A percentile compares a stretch with the other conserved stretches of the same genome.
phyloP scores from a whole-genome alignment of 2,113 vertebrate species.

The Oreotrochilus melanogaster region DNA sequence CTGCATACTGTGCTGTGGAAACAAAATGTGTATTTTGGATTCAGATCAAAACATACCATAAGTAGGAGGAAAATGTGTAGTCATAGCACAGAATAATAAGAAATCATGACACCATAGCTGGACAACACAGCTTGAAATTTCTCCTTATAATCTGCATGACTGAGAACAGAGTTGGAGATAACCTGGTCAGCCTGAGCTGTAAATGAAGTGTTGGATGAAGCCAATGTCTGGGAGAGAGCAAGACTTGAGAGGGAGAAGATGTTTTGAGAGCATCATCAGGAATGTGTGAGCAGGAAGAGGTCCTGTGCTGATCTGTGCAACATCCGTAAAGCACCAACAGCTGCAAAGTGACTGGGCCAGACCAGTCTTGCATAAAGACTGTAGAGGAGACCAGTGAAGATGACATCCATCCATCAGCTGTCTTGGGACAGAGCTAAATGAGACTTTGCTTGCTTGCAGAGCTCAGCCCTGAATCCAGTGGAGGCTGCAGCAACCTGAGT shows the following conservation, averaged over 20 bases:
- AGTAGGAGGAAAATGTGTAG: background rate
- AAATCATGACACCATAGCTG: accelerated
- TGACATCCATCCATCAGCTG: background rate
- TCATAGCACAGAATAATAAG: background rate
- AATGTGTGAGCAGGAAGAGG: background rate
- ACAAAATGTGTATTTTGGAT: background rate
- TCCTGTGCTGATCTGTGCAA: background rate
- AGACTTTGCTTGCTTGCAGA: background rate
- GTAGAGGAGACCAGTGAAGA: accelerated
- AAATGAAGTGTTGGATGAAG: background rate
- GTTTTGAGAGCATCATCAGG: background rate
- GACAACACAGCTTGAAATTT: background rate
- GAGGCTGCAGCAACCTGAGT: background rate
- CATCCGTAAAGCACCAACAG: accelerated
- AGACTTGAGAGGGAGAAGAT: background rate
- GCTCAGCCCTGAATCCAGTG: background rate
- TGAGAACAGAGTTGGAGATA: background rate
- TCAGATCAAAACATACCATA: background rate
- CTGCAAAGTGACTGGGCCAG: background rate
- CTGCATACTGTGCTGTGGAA: background rate
- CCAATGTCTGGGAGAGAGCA: background rate
- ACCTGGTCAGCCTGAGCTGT: background rate
- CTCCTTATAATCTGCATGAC: background rate
- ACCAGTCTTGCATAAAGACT: accelerated
- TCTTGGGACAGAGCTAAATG: background rate